Conservation (phyloP, 2,888 invertebrate species). For the Parthenolecanium corni region DNA sequence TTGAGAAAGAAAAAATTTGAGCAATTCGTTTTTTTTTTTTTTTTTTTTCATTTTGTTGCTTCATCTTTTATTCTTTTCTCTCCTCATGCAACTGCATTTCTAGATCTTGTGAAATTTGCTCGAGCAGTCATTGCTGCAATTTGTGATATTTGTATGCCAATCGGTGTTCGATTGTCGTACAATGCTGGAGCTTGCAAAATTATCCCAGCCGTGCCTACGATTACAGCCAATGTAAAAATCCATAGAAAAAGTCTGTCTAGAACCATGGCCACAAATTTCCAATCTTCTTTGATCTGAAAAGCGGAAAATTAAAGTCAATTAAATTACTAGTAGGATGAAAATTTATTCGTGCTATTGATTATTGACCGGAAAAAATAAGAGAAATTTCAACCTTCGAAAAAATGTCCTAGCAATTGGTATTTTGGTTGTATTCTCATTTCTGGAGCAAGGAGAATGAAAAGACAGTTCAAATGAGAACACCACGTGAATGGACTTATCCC, state of each 20-base stretch:
- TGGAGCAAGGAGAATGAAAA: too few species aligned
- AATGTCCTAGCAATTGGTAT: too few species aligned
- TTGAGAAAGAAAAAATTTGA: neutral
- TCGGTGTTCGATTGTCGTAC: constrained; percentile 80
- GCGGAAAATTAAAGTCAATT: neutral
- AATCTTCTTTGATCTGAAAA: constrained; percentile 82
- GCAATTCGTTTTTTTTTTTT: too few species aligned
- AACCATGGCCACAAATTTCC: constrained; percentile 98
- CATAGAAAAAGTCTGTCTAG: constrained; percentile 91
- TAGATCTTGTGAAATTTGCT: constrained; percentile 12
- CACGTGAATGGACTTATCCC: too few species aligned
- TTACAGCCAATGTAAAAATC: constrained; percentile 91
- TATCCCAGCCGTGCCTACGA: constrained; percentile 87
- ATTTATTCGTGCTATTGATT: too few species aligned
- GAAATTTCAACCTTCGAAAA: too few species aligned
- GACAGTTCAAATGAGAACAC: too few species aligned
- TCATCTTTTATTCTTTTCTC: too few species aligned
- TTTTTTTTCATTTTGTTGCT: too few species aligned
- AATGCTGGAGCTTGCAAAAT: constrained; percentile 89
- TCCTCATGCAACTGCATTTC: neutral
- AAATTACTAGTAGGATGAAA: too few species aligned
- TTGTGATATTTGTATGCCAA: constrained; percentile 77
- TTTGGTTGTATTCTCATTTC: too few species aligned
- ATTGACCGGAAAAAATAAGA: too few species aligned
- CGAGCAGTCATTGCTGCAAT: constrained; percentile 72